Base-by-base conservation (phyloP, 92 coral and sea anemone species). In the Umimayanthus chanpuru region DNA sequence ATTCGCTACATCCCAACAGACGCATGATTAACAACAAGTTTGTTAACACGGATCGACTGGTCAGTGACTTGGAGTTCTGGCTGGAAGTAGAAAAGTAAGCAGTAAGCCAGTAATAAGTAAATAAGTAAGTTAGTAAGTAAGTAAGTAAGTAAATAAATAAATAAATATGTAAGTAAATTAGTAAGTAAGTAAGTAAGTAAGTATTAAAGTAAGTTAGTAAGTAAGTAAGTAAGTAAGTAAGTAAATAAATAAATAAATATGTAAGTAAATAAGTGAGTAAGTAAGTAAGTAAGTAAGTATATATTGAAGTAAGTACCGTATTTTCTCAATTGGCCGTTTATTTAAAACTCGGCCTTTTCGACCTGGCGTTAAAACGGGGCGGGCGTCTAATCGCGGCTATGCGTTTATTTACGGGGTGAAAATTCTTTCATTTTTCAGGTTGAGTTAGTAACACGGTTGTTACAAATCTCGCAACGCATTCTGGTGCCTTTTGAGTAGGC, bases 41-140 rank as follows among this genome's bases (percentile, higher is more conserved):
- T 44, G 93, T 97, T 56, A 90, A 83, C 80, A 94, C 93, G 26
- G 99, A 97, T 30, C 96, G 96, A 32, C 83, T 97, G 67, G 79
- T 88, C 25, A 92, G 89, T 56, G 99, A 97, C 78, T 84, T 97
- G 85, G 91, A 92, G 58, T 97, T 97, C 91, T 97, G 99, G 99
- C 85, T 94, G 81, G 99, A 97, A 88, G 99, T 95, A 64, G 91
- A 94, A 73, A 91, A 92, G 98, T 94, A 90, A 76, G 91, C 88
- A 61, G 67, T 61, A 61, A 18, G 67, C 11, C 10, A 61, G 39
- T 74, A 41, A 32, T 23, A 23, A 58, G 66, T 58, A 6, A n/a
- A n/a, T n/a, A n/a, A n/a, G n/a, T n/a, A n/a, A 61, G 1, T 20
- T 16, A 21, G 67, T 61, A 61, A 61, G 67, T 61, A 61, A 61